A percentile compares a stretch with the other conserved stretches of the same genome.
phyloP scores from a whole-genome alignment of 1,140 invertebrate genomes.

The Saccostrea echinata region DNA sequence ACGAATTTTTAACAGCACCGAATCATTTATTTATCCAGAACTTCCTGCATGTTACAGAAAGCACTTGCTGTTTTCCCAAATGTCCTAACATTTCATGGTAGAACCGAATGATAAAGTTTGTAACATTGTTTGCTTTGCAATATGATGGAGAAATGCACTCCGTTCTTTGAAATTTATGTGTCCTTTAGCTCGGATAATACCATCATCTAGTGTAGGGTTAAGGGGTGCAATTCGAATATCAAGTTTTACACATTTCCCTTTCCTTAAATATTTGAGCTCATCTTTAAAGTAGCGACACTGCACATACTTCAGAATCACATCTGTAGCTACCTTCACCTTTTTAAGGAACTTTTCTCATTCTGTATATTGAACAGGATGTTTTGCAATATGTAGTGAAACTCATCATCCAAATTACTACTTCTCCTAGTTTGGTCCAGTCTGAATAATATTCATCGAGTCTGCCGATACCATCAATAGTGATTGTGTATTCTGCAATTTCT shows the following conservation, averaged over 20 bases:
- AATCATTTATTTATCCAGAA: constrained; percentile 35
- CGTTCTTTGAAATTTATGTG: background rate
- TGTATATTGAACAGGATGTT: background rate
- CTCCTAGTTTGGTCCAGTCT: constrained; percentile 44
- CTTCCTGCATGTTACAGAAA: constrained; percentile 10
- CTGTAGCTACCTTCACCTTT: background rate
- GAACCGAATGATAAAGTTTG: constrained; percentile 15
- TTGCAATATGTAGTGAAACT: constrained; percentile 34
- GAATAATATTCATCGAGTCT: constrained; percentile 22
- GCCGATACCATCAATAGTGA: constrained; percentile 36
- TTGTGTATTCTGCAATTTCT: constrained; percentile 13
- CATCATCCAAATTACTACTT: constrained; percentile 35
- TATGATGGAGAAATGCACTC: constrained; percentile 40
- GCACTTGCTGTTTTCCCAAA: constrained; percentile 32
- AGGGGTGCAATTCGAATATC: background rate
- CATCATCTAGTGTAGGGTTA: constrained; percentile 11
- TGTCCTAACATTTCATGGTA: constrained; percentile 40
- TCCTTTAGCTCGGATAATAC: constrained; percentile 14
- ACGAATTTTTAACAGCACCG: background rate
- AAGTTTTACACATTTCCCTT: constrained; percentile 7
- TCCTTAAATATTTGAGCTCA: constrained; percentile 4
- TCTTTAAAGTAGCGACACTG: constrained; percentile 11
- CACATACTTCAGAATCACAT: background rate
- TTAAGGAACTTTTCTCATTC: background rate
- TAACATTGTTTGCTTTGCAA: constrained; percentile 41